phyloP scores from a whole-genome alignment of 92 coral and sea anemone genomes.

The Galaxea fascicularis region DNA sequence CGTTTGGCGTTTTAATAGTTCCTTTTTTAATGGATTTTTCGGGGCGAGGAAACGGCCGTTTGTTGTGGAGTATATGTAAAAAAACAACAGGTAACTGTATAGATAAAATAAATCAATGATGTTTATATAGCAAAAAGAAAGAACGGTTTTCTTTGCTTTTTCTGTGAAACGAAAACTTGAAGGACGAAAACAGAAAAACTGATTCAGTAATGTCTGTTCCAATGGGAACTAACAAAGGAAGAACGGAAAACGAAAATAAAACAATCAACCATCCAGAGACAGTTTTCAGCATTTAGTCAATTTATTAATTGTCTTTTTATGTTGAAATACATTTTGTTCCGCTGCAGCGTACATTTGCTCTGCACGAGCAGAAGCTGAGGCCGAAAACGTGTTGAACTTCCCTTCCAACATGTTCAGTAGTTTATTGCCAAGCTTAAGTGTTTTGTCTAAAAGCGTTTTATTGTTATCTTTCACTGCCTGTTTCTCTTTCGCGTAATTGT shows the following conservation, averaged over 20 bases:
- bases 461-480: background rate
- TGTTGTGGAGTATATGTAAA: no score
- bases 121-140: no score
- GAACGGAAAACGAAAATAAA: background rate
- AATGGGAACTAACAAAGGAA: background rate
- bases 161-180: background rate
- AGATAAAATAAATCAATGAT: no score
- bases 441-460: slow-evolving; percentile 10
- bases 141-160: background rate
- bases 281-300: background rate
- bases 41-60: no score
- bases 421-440: slow-evolving; percentile 2
- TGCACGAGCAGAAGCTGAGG: background rate
- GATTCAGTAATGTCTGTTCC: background rate
- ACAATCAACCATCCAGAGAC: background rate
- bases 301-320: slow-evolving; percentile 8
- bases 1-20: no score
- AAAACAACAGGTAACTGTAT: no score
- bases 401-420: background rate
- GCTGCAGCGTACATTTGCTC: background rate
- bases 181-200: background rate
- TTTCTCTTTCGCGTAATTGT: slow-evolving; percentile 27
- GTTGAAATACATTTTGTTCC: slow-evolving; percentile 30
- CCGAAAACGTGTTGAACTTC: background rate
- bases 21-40: no score